A percentile compares a stretch with the other conserved stretches of the same genome.
Conservation (phyloP, 1,140 invertebrate species). For the Micrasema longulum region DNA sequence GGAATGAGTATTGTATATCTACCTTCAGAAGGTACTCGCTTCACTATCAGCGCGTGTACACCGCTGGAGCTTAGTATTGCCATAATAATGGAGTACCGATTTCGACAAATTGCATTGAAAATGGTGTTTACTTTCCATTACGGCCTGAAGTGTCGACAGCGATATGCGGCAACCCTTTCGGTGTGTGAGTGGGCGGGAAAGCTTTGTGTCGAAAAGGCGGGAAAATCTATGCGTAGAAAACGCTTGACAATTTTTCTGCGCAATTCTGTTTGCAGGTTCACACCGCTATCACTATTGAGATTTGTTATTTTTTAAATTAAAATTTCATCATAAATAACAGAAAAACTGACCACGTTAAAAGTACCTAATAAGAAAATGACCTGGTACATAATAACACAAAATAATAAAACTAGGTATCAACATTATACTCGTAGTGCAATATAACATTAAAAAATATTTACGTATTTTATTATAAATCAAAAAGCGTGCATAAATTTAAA, state of each 20-base stretch:
- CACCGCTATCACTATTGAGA: no score
- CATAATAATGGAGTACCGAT: conserved; percentile 53
- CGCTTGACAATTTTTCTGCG: conserved; percentile 7
- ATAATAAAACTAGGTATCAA: no score
- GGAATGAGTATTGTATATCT: no score
- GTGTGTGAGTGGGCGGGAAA: conserved; percentile 7
- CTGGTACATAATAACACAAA: no score
- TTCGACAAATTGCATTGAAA: conserved; percentile 56
- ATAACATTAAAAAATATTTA: no score
- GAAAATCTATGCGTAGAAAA: conserved; percentile 22
- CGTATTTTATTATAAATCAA: no score
- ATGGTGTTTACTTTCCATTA: conserved; percentile 55
- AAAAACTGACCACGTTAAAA: no score
- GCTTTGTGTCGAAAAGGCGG: conserved; percentile 24
- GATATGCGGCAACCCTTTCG: conserved; percentile 41
- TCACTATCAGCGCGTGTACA: conserved; percentile 18
- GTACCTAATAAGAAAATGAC: no score
- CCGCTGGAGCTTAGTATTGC: conserved; percentile 39
- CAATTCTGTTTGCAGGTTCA: background rate
- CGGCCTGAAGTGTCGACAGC: conserved; percentile 50
- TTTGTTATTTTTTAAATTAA: no score
- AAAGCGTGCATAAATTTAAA: no score
- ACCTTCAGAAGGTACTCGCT: background rate
- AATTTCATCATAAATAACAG: no score
- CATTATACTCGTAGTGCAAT: no score